These are phyloP conservation scores for Ceratosolen fusciceps DNA, from an alignment of 1,140 invertebrate species.

Conservation along the genomic window DNA sequence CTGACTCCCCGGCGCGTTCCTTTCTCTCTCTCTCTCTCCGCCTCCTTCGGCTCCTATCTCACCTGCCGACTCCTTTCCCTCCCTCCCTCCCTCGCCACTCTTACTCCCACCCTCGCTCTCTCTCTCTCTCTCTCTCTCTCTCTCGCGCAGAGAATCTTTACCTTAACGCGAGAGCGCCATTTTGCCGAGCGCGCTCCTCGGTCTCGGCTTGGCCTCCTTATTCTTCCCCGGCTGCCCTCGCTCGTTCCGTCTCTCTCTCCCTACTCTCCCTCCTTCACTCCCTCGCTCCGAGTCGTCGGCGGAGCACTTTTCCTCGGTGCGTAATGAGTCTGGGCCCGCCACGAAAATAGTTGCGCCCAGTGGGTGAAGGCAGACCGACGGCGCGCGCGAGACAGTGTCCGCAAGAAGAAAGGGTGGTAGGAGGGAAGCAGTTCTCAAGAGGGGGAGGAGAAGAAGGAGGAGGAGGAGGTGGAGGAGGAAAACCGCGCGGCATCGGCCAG, in stretches of 20 bases:
- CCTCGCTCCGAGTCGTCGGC: background rate
- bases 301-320: background rate
- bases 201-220: background rate
- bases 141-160: background rate
- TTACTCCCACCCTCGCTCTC: background rate
- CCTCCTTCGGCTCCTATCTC: conserved; percentile 43
- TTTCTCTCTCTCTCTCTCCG: conserved; percentile 37
- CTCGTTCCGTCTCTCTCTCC: background rate
- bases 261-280: background rate
- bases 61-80: conserved; percentile 41
- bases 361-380: background rate
- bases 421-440: too few species aligned
- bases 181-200: conserved; percentile 23
- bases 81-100: conserved; percentile 13
- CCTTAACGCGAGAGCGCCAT: conserved; percentile 20
- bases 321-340: background rate
- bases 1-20: conserved; percentile 44
- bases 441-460: background rate
- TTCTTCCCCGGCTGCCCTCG: background rate
- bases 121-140: background rate
- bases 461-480: conserved; percentile 12
- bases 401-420: too few species aligned
- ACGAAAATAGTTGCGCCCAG: conserved; percentile 6
- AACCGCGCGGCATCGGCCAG: conserved; percentile 22
- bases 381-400: background rate